Conservation (phyloP, 2,113 vertebrate genomes). For the Falco punctatus region DNA sequence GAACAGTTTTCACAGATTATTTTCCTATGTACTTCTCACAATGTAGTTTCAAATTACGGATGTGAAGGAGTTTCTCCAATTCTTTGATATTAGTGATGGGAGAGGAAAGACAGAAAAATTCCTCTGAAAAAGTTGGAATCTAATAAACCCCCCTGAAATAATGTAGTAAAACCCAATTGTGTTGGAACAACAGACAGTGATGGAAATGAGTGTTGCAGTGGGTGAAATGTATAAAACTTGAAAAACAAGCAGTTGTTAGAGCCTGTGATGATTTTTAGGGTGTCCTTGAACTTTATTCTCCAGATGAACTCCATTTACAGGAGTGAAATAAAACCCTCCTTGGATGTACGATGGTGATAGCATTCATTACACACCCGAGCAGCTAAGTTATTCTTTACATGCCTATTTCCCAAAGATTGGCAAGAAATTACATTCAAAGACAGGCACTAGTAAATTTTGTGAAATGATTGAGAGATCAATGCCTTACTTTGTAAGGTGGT, state of each 20-base stretch:
- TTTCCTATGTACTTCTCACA: not conserved
- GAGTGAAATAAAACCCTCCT: not conserved
- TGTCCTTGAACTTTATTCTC: not conserved
- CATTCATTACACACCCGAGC: not conserved
- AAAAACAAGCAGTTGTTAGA: not conserved
- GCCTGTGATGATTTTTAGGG: not conserved
- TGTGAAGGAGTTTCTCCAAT: not conserved
- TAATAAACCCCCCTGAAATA: not conserved
- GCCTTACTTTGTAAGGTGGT: not conserved
- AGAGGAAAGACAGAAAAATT: not conserved
- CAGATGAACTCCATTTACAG: not conserved
- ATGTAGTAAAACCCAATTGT: accelerated
- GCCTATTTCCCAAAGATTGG: not conserved
- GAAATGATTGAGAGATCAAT: not conserved
- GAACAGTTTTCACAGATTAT: not conserved
- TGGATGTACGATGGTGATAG: not conserved
- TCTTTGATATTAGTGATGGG: not conserved
- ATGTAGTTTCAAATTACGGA: not conserved
- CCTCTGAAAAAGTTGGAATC: not conserved
- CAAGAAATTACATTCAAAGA: not conserved
- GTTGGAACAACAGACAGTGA: not conserved
- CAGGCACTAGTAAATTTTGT: not conserved
- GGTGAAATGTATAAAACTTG: not conserved
- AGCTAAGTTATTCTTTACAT: not conserved
- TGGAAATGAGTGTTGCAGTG: not conserved